These are phyloP conservation scores for Tortrix viridana DNA, from an alignment of 2,888 invertebrate species.

Conservation along the genomic window DNA sequence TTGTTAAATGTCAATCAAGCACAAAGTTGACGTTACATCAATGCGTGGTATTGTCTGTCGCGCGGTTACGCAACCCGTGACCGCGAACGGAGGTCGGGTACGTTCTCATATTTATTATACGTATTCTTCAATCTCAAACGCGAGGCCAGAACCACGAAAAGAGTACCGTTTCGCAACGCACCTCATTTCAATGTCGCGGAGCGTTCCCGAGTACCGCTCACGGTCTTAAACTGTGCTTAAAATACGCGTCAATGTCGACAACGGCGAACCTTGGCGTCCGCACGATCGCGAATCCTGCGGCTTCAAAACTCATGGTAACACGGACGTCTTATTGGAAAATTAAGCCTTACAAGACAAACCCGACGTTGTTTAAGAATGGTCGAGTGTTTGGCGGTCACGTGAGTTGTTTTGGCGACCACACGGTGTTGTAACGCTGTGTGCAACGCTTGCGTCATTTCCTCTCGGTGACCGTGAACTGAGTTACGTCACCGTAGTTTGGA, in stretches of 20 bases:
- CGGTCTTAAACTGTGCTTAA: slow-evolving; percentile 45
- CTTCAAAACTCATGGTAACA: slow-evolving; percentile 20
- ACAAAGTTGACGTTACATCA: slow-evolving; percentile 60
- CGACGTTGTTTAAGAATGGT: slow-evolving; percentile 23
- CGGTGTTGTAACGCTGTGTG: slow-evolving; percentile 61
- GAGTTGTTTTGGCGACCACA: slow-evolving; percentile 66
- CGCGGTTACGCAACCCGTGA: slow-evolving; percentile 75
- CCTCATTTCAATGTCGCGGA: slow-evolving; percentile 78
- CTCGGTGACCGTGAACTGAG: slow-evolving; percentile 78
- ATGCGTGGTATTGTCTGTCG: slow-evolving; percentile 72
- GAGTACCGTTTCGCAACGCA: slow-evolving; percentile 79
- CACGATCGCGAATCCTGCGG: slow-evolving; percentile 26
- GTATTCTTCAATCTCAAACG: slow-evolving; percentile 80
- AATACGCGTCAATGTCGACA: slow-evolving; percentile 37
- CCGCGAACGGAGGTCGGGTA: slow-evolving; percentile 80
- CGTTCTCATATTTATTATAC: slow-evolving; percentile 82
- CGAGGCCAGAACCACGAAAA: slow-evolving; percentile 77
- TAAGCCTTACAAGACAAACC: slow-evolving; percentile 19
- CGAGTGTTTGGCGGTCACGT: slow-evolving; percentile 50
- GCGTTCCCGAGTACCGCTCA: slow-evolving; percentile 58
- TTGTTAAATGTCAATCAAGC: slow-evolving; percentile 57
- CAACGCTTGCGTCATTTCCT: slow-evolving; percentile 81
- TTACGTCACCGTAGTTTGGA: slow-evolving; percentile 74
- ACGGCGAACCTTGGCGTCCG: slow-evolving; percentile 25
- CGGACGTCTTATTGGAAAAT: slow-evolving; percentile 19